These are phyloP conservation scores for Xylocopa sonorina DNA, from an alignment of 1,140 invertebrate species.

Conservation along the genomic window DNA sequence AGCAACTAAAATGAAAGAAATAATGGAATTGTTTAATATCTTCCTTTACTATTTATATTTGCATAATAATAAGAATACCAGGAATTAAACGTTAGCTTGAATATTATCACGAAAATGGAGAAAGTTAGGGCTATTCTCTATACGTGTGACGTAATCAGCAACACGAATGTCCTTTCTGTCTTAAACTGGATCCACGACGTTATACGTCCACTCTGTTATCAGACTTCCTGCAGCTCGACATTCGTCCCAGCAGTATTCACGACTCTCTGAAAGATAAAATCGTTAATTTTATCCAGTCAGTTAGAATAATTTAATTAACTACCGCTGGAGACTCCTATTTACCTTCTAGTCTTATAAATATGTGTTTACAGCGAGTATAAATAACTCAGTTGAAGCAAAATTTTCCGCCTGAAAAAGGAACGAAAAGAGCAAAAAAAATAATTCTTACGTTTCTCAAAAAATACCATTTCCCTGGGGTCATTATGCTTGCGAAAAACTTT, in stretches of 20 bases:
- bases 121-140: neutral
- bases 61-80: no score
- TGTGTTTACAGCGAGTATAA: no score
- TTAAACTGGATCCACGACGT: neutral
- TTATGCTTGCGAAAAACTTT: neutral
- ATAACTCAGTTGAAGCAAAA: no score
- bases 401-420: no score
- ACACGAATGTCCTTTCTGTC: neutral
- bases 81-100: no score
- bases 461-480: neutral
- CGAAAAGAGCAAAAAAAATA: neutral
- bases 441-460: no score
- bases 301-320: conserved; percentile 11
- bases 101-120: no score
- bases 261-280: conserved; percentile 1
- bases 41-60: no score
- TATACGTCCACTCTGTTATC: neutral
- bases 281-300: conserved; percentile 1
- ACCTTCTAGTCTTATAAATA: neutral
- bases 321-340: neutral
- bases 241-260: neutral
- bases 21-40: no score
- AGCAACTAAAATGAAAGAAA: no score
- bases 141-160: neutral
- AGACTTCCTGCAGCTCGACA: neutral